Evolutionary conservation across 2,888 invertebrate genomes (phyloP).

Genomic region (Archips xylosteana): DNA sequence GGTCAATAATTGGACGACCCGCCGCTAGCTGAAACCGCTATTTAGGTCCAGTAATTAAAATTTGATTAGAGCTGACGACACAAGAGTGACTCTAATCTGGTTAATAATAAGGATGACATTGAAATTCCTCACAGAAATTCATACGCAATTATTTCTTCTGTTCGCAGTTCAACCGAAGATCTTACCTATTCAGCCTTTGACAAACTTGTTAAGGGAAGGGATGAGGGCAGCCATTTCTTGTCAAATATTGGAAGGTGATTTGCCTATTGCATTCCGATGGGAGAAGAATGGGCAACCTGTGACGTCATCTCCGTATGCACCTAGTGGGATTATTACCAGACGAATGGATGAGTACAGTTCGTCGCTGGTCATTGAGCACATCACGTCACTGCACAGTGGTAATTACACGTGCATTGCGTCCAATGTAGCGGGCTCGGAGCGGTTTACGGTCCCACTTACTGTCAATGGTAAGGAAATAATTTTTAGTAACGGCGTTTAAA

Average conservation of each 20-base stretch:
- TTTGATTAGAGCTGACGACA: slow-evolving; percentile 28
- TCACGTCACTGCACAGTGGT: slow-evolving; percentile 94
- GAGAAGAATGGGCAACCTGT: slow-evolving; percentile 94
- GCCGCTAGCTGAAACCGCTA: slow-evolving; percentile 32
- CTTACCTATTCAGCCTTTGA: slow-evolving; percentile 93
- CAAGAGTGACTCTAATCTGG: slow-evolving; percentile 1
- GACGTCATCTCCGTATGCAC: slow-evolving; percentile 86
- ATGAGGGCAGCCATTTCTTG: slow-evolving; percentile 96
- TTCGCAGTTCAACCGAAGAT: slow-evolving; percentile 92
- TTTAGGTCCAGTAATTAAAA: slow-evolving; percentile 35
- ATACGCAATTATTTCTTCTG: slow-evolving; percentile 28
- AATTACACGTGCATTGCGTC: slow-evolving; percentile 97
- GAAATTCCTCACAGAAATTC: background rate
- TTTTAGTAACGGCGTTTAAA: background rate
- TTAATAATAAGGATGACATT: background rate
- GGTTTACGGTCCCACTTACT: slow-evolving; percentile 91
- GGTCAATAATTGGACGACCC: slow-evolving; percentile 40
- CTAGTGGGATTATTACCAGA: slow-evolving; percentile 77
- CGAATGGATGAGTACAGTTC: slow-evolving; percentile 94
- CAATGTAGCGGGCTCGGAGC: slow-evolving; percentile 93
- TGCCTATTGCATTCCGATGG: slow-evolving; percentile 96
- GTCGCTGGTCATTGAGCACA: slow-evolving; percentile 93
- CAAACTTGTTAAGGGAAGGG: slow-evolving; percentile 92
- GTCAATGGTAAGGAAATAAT: slow-evolving; percentile 88
- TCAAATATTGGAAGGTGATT: slow-evolving; percentile 96